Conservation (phyloP, 2,888 invertebrate species). For the Apotomis turbidana region DNA sequence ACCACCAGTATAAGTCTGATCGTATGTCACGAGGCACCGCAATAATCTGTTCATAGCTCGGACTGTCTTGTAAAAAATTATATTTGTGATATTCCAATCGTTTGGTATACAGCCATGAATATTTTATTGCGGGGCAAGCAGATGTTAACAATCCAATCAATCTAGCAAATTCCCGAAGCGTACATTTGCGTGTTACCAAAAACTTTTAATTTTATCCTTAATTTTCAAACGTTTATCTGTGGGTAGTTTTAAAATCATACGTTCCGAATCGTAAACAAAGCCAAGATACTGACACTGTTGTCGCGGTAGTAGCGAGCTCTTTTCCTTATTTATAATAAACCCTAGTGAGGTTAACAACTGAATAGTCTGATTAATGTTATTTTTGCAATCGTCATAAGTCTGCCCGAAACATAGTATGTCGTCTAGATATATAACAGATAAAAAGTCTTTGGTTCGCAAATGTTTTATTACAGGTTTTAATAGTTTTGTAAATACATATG, state of each 20-base stretch:
- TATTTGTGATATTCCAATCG: constrained; percentile 18
- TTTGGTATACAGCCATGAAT: constrained; percentile 24
- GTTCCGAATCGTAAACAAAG: constrained; percentile 9
- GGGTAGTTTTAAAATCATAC: not conserved
- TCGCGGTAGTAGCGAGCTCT: constrained; percentile 18
- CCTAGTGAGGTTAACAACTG: not conserved
- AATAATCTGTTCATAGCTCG: not conserved
- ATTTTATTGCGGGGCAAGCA: constrained; percentile 26
- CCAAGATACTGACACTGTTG: constrained; percentile 15
- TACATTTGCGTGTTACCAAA: constrained; percentile 15
- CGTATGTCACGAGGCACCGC: constrained; percentile 1
- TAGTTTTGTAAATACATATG: constrained; percentile 5
- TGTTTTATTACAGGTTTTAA: constrained; percentile 25
- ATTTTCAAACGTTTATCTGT: not conserved
- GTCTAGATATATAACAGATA: constrained; percentile 9
- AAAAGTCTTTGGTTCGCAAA: constrained; percentile 4
- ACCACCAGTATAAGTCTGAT: constrained; percentile 34
- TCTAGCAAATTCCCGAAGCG: constrained; percentile 19
- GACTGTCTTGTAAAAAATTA: constrained; percentile 17
- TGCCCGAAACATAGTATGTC: constrained; percentile 7
- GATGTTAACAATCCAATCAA: constrained; percentile 12
- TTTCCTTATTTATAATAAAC: constrained; percentile 19
- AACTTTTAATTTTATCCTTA: constrained; percentile 16
- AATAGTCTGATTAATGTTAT: not conserved
- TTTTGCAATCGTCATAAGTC: not conserved